These are phyloP conservation scores for Agrenia bidenticulata DNA, from an alignment of 2,888 invertebrate genomes.

Conservation along the genomic window DNA sequence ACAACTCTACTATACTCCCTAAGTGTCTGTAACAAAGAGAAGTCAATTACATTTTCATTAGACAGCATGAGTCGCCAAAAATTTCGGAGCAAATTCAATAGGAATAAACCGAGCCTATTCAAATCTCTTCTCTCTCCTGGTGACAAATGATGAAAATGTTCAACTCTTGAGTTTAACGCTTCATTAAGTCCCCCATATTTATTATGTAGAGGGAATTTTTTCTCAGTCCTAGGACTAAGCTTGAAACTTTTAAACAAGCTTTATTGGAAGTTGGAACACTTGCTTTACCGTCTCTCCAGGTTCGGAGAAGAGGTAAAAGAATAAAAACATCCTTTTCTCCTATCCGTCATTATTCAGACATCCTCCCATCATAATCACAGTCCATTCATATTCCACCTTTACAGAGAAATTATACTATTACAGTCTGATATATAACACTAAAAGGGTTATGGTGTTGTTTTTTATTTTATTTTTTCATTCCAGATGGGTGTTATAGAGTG, in stretches of 20 bases:
- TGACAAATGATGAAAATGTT: conserved; percentile 48
- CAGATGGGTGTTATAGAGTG: too few relatives aligned
- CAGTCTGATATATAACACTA: too few relatives aligned
- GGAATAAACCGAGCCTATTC: conserved; percentile 25
- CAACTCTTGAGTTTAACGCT: conserved; percentile 45
- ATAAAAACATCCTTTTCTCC: too few relatives aligned
- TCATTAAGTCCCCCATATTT: conserved; percentile 46
- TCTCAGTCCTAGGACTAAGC: too few relatives aligned
- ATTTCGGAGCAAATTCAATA: conserved; percentile 12
- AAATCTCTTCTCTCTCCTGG: conserved; percentile 27
- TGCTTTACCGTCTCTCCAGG: neutral
- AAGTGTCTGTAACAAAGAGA: conserved; percentile 50
- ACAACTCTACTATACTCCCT: conserved; percentile 20
- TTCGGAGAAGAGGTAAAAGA: neutral
- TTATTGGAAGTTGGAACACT: neutral
- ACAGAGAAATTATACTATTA: neutral
- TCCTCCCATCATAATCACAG: conserved; percentile 18
- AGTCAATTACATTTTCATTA: conserved; percentile 54
- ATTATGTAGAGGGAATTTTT: too few relatives aligned
- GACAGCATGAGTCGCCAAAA: conserved; percentile 51
- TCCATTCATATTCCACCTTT: conserved; percentile 16
- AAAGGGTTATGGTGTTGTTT: too few relatives aligned
- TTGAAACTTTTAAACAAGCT: neutral
- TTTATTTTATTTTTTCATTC: too few relatives aligned
- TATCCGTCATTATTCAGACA: conserved; percentile 2